These are phyloP conservation scores for Rhopalosiphum padi DNA, from an alignment of 1,140 invertebrate species.

Conservation along the genomic window DNA sequence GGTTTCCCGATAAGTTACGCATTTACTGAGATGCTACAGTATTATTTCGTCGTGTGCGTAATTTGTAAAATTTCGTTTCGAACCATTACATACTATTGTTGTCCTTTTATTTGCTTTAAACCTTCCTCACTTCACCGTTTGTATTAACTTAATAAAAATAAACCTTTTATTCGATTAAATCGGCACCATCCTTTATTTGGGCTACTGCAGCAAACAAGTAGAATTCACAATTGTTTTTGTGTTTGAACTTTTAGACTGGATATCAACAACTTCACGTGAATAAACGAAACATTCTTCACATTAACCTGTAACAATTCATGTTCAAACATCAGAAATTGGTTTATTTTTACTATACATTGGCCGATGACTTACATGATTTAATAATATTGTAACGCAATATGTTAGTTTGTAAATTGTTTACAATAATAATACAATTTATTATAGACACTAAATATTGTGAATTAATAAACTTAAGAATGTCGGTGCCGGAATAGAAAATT, in stretches of 20 bases:
- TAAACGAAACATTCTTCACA: not conserved
- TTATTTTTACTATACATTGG: not conserved
- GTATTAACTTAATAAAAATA: constrained; percentile 14
- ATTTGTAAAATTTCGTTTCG: constrained; percentile 2
- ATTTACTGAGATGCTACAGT: not conserved
- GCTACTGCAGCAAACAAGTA: not conserved
- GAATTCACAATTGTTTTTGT: not conserved
- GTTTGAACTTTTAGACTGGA: not conserved
- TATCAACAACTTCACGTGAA: not conserved
- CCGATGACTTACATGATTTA: not conserved
- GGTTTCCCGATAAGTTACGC: not conserved
- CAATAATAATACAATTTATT: not conserved
- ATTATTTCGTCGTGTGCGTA: not conserved
- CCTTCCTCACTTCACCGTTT: not conserved
- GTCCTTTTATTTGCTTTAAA: not conserved
- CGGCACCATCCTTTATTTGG: not conserved
- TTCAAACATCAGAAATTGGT: not conserved
- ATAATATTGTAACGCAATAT: not conserved
- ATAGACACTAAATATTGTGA: not conserved
- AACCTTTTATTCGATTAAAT: constrained; percentile 18
- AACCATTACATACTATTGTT: not conserved
- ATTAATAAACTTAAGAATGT: not conserved
- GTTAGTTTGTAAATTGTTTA: not conserved
- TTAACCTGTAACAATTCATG: not conserved
- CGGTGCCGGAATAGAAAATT: too few relatives aligned